A percentile compares a stretch with the other conserved stretches of the same genome.
Conservation (phyloP, 2,797 vertebrate species). For the Tympanoctomys barrerae region DNA sequence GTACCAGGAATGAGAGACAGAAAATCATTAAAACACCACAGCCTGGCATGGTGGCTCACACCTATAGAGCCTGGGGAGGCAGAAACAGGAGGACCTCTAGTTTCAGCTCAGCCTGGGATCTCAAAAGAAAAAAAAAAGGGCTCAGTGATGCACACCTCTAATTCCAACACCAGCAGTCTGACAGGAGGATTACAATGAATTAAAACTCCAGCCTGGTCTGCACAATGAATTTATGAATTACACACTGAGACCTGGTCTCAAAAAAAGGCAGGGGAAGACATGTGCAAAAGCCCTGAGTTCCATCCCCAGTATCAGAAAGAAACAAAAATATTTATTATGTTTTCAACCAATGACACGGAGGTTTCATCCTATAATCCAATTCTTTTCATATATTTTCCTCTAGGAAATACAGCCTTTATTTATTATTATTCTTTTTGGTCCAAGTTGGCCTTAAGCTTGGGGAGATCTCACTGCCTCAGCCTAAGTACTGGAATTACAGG, state of each 20-base stretch:
- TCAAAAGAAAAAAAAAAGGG: not conserved
- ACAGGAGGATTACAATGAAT: not conserved
- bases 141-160: not conserved
- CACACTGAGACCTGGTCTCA: not conserved
- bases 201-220: not conserved
- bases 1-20: not conserved
- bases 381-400: not conserved
- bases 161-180: not conserved
- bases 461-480: not conserved
- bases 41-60: not conserved
- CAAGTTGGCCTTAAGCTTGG: not conserved
- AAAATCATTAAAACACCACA: conserved; percentile 14
- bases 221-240: not conserved
- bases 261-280: not conserved
- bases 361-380: conserved; percentile 10
- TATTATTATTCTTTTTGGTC: too few species aligned
- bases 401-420: not conserved
- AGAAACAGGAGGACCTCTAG: not conserved
- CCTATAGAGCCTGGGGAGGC: not conserved
- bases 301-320: not conserved
- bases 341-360: not conserved
- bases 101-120: not conserved
- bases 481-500: not conserved
- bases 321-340: conserved; percentile 28
- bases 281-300: not conserved